Conservation (phyloP, 2,888 invertebrate species). For the Torymus aiolomorphi region DNA sequence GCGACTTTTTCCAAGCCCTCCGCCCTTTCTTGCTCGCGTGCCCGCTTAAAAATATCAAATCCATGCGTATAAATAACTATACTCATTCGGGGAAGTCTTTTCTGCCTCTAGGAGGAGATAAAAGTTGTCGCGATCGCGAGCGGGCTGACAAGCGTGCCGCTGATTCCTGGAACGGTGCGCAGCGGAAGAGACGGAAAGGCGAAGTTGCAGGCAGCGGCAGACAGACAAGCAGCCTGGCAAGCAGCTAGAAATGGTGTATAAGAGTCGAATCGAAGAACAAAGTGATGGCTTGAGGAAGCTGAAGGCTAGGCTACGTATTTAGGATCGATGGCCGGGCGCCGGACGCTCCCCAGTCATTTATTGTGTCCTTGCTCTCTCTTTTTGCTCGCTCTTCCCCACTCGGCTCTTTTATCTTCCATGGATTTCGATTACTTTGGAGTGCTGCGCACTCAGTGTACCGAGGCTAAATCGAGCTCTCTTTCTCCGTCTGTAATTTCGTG, state of each 20-base stretch:
- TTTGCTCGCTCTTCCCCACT: background rate
- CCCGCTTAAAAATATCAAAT: conserved; percentile 25
- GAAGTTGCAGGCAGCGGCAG: background rate
- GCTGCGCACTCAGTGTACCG: conserved; percentile 55
- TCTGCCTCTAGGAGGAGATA: background rate
- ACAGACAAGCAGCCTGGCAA: background rate
- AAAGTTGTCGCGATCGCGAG: background rate
- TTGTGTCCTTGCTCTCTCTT: conserved; percentile 57
- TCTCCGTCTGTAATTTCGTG: background rate
- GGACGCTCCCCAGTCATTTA: conserved; percentile 65
- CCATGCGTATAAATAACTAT: conserved; percentile 27
- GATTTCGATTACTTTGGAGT: conserved; percentile 71
- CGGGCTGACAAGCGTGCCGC: no score
- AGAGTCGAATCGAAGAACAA: conserved; percentile 52
- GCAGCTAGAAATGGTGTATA: background rate
- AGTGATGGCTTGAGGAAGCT: conserved; percentile 63
- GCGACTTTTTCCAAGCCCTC: conserved; percentile 27
- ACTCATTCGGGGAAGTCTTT: conserved; percentile 23
- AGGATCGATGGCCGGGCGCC: conserved; percentile 63
- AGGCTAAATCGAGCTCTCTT: conserved; percentile 65
- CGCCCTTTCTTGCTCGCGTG: background rate
- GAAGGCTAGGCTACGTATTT: conserved; percentile 62
- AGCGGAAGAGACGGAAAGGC: background rate
- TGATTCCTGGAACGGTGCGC: no score
- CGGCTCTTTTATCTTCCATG: conserved; percentile 55